A percentile compares a stretch with the other conserved stretches of the same genome.
phyloP scores from a whole-genome alignment of 1,140 invertebrate genomes.

The Drosophila parvula region DNA sequence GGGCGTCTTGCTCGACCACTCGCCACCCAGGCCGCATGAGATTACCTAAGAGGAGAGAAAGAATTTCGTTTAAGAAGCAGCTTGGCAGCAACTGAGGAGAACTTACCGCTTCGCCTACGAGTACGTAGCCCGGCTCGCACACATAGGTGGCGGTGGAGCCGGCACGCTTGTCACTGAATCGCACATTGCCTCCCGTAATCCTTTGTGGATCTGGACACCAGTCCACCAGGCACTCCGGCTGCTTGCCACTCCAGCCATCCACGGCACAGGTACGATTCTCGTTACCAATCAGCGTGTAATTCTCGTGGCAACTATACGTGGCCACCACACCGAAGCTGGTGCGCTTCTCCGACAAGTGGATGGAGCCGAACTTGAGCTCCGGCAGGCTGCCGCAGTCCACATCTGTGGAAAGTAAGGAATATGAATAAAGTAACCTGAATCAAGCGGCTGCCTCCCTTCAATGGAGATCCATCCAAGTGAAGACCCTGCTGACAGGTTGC shows the following conservation, averaged over 20 bases:
- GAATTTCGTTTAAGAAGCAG: too few species aligned
- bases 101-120: constrained; percentile 91
- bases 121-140: constrained; percentile 93
- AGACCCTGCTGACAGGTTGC: background rate
- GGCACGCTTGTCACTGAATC: constrained; percentile 88
- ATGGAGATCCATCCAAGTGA: background rate
- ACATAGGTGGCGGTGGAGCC: constrained; percentile 91
- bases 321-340: constrained; percentile 92
- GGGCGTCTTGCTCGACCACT: constrained; percentile 91
- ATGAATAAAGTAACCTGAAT: too few species aligned
- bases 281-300: constrained; percentile 92
- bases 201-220: constrained; percentile 92
- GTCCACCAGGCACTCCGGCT: constrained; percentile 92
- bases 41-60: constrained; percentile 85
- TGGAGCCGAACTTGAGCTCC: constrained; percentile 89
- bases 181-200: constrained; percentile 90
- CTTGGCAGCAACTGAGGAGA: background rate
- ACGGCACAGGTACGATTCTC: constrained; percentile 90
- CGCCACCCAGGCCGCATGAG: constrained; percentile 91
- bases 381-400: constrained; percentile 91
- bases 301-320: constrained; percentile 91
- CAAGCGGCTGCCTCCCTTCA: too few species aligned
- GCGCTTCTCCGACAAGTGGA: constrained; percentile 87
- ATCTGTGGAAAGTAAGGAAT: constrained; percentile 85
- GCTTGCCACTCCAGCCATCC: constrained; percentile 92